phyloP scores from a whole-genome alignment of 2,888 invertebrate species.

The Cerastoderma edule region DNA sequence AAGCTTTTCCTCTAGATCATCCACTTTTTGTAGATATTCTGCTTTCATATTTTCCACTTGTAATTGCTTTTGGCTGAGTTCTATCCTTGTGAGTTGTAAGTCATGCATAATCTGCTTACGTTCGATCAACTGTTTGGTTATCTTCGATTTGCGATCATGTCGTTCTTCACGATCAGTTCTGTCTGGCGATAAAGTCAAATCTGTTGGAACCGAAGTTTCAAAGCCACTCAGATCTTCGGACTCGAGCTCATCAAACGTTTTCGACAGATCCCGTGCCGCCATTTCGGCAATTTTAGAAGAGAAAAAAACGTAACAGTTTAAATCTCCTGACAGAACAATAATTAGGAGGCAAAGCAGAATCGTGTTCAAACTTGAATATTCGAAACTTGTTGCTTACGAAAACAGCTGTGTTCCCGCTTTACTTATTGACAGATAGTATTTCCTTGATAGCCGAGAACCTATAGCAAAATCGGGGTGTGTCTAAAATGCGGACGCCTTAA shows the following conservation, averaged over 20 bases:
- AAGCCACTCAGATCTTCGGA: conserved; percentile 80
- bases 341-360: conserved; percentile 4
- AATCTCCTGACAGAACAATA: background rate
- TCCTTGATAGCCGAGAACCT: too few species aligned
- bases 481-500: too few species aligned
- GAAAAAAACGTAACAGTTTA: background rate
- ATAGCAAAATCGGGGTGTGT: too few species aligned
- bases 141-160: conserved; percentile 69
- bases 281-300: conserved; percentile 42
- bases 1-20: conserved; percentile 83
- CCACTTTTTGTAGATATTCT: conserved; percentile 80
- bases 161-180: conserved; percentile 65
- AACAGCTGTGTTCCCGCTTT: too few species aligned
- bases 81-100: conserved; percentile 83
- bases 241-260: conserved; percentile 78
- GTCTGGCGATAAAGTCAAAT: conserved; percentile 82
- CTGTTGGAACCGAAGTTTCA: conserved; percentile 83
- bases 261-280: conserved; percentile 78
- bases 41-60: conserved; percentile 82
- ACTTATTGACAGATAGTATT: too few species aligned
- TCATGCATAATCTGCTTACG: conserved; percentile 83
- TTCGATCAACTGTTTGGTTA: conserved; percentile 81
- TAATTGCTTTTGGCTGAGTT: conserved; percentile 82
- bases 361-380: conserved; percentile 26
- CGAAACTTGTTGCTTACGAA: conserved; percentile 4